Evolutionary conservation across 2,888 invertebrate genomes (phyloP).

Genomic region (Mythimna loreyi): DNA sequence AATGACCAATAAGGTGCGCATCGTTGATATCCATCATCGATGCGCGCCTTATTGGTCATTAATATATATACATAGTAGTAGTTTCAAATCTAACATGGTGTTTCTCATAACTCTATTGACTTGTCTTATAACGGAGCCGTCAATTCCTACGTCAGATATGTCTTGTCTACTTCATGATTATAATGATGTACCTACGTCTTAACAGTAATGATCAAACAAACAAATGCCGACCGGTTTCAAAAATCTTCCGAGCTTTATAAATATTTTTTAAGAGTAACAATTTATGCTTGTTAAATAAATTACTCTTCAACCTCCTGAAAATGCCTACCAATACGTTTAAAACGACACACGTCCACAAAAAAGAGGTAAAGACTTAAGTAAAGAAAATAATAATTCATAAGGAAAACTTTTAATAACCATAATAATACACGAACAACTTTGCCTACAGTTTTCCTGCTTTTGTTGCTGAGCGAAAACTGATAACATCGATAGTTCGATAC

Average conservation of each 20-base stretch:
- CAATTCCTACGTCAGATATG: slow-evolving; percentile 14
- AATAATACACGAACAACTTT: slow-evolving; percentile 13
- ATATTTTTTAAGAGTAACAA: not conserved
- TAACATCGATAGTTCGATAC: slow-evolving; percentile 26
- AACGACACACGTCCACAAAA: not conserved
- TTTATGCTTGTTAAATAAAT: slow-evolving; percentile 6
- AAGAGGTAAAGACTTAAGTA: slow-evolving; percentile 6
- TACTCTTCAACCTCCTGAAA: not conserved
- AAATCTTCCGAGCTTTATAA: slow-evolving; percentile 4
- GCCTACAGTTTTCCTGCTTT: slow-evolving; percentile 39
- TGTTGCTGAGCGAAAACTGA: slow-evolving; percentile 31
- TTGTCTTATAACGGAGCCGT: slow-evolving; percentile 16
- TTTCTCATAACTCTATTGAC: slow-evolving; percentile 13
- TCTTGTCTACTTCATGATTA: slow-evolving; percentile 17
- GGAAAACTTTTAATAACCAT: slow-evolving; percentile 37
- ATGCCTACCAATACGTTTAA: not conserved
- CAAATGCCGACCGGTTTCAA: slow-evolving; percentile 11
- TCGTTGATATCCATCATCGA: not conserved
- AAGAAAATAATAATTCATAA: slow-evolving; percentile 12
- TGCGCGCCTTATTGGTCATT: too few relatives aligned
- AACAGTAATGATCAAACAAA: slow-evolving; percentile 10
- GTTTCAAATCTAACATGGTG: slow-evolving; percentile 18
- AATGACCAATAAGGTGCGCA: not conserved
- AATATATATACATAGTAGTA: too few relatives aligned
- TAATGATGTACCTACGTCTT: slow-evolving; percentile 16